phyloP scores from a whole-genome alignment of 2,113 vertebrate genomes.

The Anser brachyrhynchus region DNA sequence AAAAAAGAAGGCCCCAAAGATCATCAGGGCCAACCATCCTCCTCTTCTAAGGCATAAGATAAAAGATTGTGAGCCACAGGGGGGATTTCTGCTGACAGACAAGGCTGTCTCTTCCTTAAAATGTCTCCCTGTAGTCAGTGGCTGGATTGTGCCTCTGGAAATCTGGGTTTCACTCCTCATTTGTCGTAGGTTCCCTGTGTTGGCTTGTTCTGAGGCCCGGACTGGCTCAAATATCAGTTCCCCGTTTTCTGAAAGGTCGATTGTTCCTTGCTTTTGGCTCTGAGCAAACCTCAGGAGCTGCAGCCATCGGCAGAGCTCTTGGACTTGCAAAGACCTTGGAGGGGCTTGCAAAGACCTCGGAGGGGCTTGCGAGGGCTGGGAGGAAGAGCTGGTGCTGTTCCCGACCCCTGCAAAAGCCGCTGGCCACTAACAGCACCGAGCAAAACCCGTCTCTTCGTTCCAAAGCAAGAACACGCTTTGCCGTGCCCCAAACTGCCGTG shows the following conservation, averaged over 20 bases:
- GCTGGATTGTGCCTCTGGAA: not conserved
- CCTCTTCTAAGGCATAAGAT: not conserved
- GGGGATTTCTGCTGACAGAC: not conserved
- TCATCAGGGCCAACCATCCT: not conserved
- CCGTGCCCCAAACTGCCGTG: not conserved
- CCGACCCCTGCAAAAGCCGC: not conserved
- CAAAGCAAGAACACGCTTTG: not conserved
- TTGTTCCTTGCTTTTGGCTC: not conserved
- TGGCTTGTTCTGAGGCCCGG: not conserved
- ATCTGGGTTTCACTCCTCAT: not conserved
- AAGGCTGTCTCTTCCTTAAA: not conserved
- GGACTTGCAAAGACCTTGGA: not conserved
- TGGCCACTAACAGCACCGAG: not conserved
- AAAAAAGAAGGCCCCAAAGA: not conserved
- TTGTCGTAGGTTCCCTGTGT: accelerated
- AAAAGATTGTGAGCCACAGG: not conserved
- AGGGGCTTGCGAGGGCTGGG: not conserved
- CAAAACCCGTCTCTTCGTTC: not conserved
- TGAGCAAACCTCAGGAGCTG: not conserved
- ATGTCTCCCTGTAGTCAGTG: not conserved
- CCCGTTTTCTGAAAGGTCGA: not conserved
- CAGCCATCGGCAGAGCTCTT: not conserved
- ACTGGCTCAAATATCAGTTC: not conserved
- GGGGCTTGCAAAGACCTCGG: not conserved
- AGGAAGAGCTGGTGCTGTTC: not conserved